Evolutionary conservation across 1,140 invertebrate species (phyloP), one percentile per base, ranked within the genome.

Genomic region (Drosophila eugracilis): DNA sequence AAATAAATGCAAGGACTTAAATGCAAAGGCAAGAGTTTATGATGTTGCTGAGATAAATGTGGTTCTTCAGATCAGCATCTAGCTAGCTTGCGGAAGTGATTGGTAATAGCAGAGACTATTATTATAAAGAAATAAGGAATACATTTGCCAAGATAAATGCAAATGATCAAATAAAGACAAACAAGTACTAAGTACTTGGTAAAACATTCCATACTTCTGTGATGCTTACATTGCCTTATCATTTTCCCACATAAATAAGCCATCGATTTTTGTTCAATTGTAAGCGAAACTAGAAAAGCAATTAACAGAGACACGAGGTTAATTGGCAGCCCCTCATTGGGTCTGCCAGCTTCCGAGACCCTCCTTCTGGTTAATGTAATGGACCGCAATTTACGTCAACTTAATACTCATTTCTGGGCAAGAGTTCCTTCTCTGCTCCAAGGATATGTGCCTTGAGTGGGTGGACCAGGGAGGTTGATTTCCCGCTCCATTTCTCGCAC

Each of bases 331-430:
- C 39, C 48, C 19, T 5, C 3, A 9, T 24, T 24, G n/a, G n/a
- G n/a, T n/a, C n/a, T 21, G 26, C 36, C 28, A 42, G 34, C 6
- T 39, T 28, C 39, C 10, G n/a, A 36, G 26, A 26, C 53, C 47
- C 47, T 48, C 24, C 28, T 21, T 32, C 59, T 36, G 73, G 79
- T 88, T 90, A 90, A 90, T 90, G 79, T 90, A 90, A 90, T 90
- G 88, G 88, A 83, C 73, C 70, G 75, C 89, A 88, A 90, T 90
- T 90, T 90, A 90, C 88, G 88, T 90, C 88, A 90, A 90, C 88
- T 90, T 90, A 90, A 88, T 84, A 81, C 78, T 78, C 75, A 85
- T 80, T 88, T 73, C 62, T 50, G 55, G 34, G 41, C 67, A 45
- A 10, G 39, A 49, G 63, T 66, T 53, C 9, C n/a, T 53, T 22